Evolutionary conservation across 2,113 vertebrate species (phyloP), one percentile per base, ranked within the genome.

Genomic region (Probosciger aterrimus): DNA sequence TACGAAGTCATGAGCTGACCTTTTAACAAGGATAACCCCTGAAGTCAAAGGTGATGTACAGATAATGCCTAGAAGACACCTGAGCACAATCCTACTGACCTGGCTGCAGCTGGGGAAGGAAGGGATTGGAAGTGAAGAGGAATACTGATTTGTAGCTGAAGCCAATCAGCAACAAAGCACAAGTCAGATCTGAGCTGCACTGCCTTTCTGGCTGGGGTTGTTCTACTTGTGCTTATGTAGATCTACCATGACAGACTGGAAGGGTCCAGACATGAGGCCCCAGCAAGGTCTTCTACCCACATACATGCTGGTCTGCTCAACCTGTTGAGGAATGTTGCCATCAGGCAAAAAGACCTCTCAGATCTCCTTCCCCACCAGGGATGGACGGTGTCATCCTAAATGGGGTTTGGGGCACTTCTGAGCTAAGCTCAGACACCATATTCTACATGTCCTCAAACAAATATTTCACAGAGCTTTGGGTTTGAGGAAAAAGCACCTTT

Each of bases 131-230:
- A 46, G 41, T 68, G 39, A 33, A 64, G 23, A 62, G 27, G 76
- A 75, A 90, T 31, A 44, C 17, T 18, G 43, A n/a, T 80, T 79
- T 80, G 67, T 18, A 60, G 62, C 65, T 70, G 82, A 79, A 88
- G 35, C 18, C 13, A 41, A 37, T 1, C 11, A 53, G 63, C 37
- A 41, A 17, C 28, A 74, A 70, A 75, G 50, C 43, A 33, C 47
- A 80, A 23, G 31, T 22, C 0, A 0, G 7, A 53, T 11, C 35
- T 1, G 17, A 83, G 53, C 43, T 43, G 50, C 2, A 5, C 30
- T 60, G 57, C 46, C 71, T 41, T 37, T 60, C 68, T 53, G 35
- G 19, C 52, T 85, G 88, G 14, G 14, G 31, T 52, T 60, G 30
- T 33, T 86, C 68, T 83, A 13, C 57, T 39, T 57, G 68, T 69